Evolutionary conservation across 2,797 vertebrate species (phyloP).

Genomic region (Malacoctenus gilli): DNA sequence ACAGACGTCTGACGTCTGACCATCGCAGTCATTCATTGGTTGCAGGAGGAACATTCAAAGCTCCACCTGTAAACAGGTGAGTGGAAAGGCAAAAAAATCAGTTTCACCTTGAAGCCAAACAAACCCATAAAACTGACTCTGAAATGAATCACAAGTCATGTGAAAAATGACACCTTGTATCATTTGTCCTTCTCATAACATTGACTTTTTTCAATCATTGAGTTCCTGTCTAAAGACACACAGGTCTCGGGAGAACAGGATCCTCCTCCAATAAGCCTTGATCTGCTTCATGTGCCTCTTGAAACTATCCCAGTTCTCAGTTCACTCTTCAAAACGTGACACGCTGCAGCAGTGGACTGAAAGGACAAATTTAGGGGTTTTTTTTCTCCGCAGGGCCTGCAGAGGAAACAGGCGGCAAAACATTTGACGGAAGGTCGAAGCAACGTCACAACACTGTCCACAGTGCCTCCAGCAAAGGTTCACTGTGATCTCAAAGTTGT

Average conservation of each 20-base stretch:
- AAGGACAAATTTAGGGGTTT: conserved; percentile 58
- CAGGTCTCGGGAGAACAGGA: neutral
- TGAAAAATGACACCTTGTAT: too few relatives aligned
- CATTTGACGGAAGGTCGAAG: conserved; percentile 60
- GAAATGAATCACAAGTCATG: too few relatives aligned
- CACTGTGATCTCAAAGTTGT: conserved; percentile 50
- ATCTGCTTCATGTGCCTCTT: conserved; percentile 20
- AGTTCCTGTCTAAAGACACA: neutral
- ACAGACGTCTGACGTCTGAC: too few relatives aligned
- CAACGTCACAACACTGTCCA: conserved; percentile 39
- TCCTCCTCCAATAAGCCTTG: conserved; percentile 12
- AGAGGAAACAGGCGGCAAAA: conserved; percentile 40
- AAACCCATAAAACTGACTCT: too few relatives aligned
- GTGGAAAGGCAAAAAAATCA: too few relatives aligned
- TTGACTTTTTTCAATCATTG: too few relatives aligned
- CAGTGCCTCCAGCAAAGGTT: conserved; percentile 42
- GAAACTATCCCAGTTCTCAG: conserved; percentile 25
- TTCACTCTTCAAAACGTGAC: conserved; percentile 45
- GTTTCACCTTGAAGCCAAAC: too few relatives aligned
- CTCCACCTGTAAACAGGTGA: too few relatives aligned
- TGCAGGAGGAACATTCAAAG: too few relatives aligned
- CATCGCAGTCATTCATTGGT: too few relatives aligned
- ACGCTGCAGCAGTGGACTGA: conserved; percentile 47
- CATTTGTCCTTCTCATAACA: too few relatives aligned
- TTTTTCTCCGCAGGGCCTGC: conserved; percentile 54